Base-by-base conservation (phyloP, 2,113 vertebrate genomes). In the Entomyzon cyanotis region DNA sequence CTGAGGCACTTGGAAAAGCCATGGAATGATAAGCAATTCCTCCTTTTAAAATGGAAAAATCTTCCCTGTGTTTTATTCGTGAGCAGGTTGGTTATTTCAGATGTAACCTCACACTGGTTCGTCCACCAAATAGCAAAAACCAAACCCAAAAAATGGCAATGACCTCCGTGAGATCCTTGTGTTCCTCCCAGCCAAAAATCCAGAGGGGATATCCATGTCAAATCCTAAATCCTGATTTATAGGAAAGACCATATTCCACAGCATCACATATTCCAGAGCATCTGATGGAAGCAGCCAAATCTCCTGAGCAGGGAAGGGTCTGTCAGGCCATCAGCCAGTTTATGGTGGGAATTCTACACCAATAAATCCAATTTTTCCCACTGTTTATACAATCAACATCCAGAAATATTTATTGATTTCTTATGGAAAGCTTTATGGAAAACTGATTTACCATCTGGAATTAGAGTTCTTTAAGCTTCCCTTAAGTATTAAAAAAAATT, bases 81-180 rank as follows among this genome's bases (percentile, higher is more conserved):
- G 7, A 41, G 3, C 41, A 33, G 24, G 18, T 44, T 21, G 47
- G 46, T 41, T 52, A 11, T 60, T 67, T 28, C 35, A 47, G 39
- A 60, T 33, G 11, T 4, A 75, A 37, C 9, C 15, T 14, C 23
- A 19, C 56, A 3, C 2, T 2, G 50, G 4, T 68, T 91, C 21
- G 46, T 59, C 31, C 17, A 50, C 19, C 14, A 27, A 41, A 30
- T 13, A 75, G 21, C 39, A 31, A 6, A 67, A 55, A 9, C 17
- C 41, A 30, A 47, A 7, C 16, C 11, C 5, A 46, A 7, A 21
- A 8, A 23, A 0, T 31, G 16, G 5, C 1, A 2, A 11, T 5
- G 33, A 47, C 49, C 9, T 84, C 21, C 11, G 5, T 28, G 27
- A 33, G 20, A 21, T 19, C 8, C 35, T 12, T 28, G 13, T 35